phyloP scores from a whole-genome alignment of 2,888 invertebrate species.

The Cistogaster globosa region DNA sequence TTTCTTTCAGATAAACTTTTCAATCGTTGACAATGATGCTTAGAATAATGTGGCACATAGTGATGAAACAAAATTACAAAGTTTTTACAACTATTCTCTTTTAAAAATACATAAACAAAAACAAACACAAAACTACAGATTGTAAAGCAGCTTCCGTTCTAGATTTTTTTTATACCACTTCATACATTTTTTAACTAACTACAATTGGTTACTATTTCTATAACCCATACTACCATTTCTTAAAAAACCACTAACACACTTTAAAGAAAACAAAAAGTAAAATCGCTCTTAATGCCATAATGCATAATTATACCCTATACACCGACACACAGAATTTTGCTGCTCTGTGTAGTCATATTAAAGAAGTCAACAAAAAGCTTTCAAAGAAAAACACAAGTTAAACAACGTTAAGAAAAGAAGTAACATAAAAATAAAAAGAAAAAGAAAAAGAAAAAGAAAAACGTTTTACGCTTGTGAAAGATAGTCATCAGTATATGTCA shows the following conservation, averaged over 20 bases:
- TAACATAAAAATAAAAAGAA: not conserved
- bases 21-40: conserved; percentile 52
- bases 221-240: conserved; percentile 11
- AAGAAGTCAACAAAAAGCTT: conserved; percentile 14
- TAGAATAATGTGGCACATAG: conserved; percentile 62
- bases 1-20: conserved; percentile 55
- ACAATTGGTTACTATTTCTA: conserved; percentile 31
- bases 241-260: not conserved
- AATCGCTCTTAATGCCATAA: conserved; percentile 53
- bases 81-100: conserved; percentile 56
- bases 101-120: conserved; percentile 35
- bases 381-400: conserved; percentile 24
- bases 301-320: conserved; percentile 18
- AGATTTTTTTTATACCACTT: not conserved
- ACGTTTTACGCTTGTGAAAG: conserved; percentile 51
- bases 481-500: conserved; percentile 38
- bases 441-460: conserved; percentile 18
- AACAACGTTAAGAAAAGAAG: conserved; percentile 27
- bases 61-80: conserved; percentile 59
- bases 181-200: conserved; percentile 41
- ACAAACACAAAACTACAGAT: not conserved
- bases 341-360: not conserved
- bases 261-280: conserved; percentile 11
- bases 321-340: conserved; percentile 6
- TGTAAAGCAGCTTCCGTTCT: conserved; percentile 3